A percentile compares a stretch with the other conserved stretches of the same genome.
These are phyloP conservation scores for Eriocheir sinensis DNA, from an alignment of 1,140 invertebrate species.

Conservation along the genomic window DNA sequence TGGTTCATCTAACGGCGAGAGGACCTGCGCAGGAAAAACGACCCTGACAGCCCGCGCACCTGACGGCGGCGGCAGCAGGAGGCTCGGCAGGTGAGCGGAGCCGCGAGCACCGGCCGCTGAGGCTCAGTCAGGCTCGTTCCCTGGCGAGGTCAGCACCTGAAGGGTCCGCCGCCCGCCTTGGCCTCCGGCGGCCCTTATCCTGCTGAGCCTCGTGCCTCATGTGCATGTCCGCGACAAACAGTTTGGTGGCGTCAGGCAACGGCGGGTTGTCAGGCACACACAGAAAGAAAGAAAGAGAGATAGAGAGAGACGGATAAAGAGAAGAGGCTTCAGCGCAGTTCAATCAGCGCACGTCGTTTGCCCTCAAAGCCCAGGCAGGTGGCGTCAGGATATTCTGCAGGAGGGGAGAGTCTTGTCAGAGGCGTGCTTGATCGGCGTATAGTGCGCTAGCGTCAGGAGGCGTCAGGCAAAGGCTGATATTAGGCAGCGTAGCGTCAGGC, in stretches of 20 bases:
- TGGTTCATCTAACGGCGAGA: neutral
- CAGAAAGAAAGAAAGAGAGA: neutral
- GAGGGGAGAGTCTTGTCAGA: conserved; percentile 12
- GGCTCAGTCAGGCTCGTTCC: conserved; percentile 4
- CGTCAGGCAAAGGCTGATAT: conserved; percentile 66
- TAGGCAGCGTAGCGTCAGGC: conserved; percentile 55
- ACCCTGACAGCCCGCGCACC: neutral
- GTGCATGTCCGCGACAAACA: neutral
- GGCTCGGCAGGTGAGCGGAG: conserved; percentile 7
- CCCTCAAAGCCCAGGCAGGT: neutral
- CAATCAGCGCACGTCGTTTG: conserved; percentile 20
- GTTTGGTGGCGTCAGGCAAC: neutral
- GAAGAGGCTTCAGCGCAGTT: neutral
- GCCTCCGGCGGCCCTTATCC: neutral
- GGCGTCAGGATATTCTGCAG: conserved; percentile 18
- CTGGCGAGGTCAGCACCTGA: neutral
- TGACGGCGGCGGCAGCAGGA: conserved; percentile 8
- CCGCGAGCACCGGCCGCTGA: neutral
- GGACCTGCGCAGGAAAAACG: neutral
- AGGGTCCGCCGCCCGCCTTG: neutral
- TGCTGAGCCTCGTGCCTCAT: neutral
- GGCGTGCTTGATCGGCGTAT: conserved; percentile 1
- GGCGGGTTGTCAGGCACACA: neutral
- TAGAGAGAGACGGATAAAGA: conserved; percentile 7
- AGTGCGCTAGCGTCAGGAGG: conserved; percentile 37